Evolutionary conservation across 2,113 vertebrate species (phyloP), one percentile per base, ranked within the genome.

Genomic region (Tetraodon nigroviridis): DNA sequence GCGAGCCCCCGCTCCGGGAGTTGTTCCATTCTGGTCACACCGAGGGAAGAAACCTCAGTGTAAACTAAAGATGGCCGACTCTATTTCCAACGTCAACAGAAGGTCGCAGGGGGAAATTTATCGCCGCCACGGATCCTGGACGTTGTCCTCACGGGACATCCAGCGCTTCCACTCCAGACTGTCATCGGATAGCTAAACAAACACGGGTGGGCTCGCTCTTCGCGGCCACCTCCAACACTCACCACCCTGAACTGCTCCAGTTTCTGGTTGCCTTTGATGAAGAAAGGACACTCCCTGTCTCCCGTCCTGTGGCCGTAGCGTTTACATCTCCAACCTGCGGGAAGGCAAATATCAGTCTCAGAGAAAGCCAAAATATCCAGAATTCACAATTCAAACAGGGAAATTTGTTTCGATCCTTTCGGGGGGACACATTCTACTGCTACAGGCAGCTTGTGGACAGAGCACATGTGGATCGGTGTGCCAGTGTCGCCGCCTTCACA

Each of bases 201-300:
- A 47, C 1, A 27, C 7, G 17, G 17, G 50, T 19, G 57, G 55
- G 44, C 24, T 55, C 16, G 0, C 22, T 46, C 21, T 52, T 22
- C 58, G 4, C 11, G 15, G 37, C 32, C 41, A 44, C 29, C 18
- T n/a, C 18, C 55, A 18, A 40, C 40, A 62, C 96, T 94, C 89
- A 99, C 97, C 85, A 98, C 95, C 89, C 95, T 89, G 90, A 97
- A 99, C 84, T 99, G 96, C 79, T 98, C 96, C 84, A 98, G 86
- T 79, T 98, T 97, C 86, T 97, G 94, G 87, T 99, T 99, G 76
- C 95, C 97, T 92, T 95, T 98, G 83, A 95, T 95, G 84, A 99
- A 99, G 89, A 95, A 98, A 0, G 96, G 96, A 67, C 97, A 99
- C 73, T 99, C 97, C 67, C 80, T 90, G 77, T 98, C 96, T 67